phyloP scores from a whole-genome alignment of 2,113 vertebrate species.

The Sinocyclocheilus rhinocerous region DNA sequence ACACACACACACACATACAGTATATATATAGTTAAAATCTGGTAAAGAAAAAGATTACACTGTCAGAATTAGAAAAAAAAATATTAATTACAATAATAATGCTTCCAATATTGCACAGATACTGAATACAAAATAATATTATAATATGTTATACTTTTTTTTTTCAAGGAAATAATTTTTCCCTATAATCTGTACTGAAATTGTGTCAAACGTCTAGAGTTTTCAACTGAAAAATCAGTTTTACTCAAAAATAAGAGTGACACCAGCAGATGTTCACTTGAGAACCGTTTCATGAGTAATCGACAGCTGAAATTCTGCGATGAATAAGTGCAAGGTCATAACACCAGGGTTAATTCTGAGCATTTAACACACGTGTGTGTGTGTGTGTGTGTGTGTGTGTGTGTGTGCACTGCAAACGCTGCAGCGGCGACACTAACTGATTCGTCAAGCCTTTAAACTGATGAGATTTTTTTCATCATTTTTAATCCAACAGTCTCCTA shows the following conservation, averaged over 20 bases:
- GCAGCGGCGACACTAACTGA: not conserved
- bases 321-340: constrained; percentile 35
- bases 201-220: not conserved
- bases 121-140: too few species aligned
- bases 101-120: too few species aligned
- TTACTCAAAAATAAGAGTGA: not conserved
- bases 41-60: too few species aligned
- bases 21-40: too few species aligned
- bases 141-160: too few species aligned
- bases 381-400: not conserved
- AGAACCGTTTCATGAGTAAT: not conserved
- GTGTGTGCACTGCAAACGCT: not conserved
- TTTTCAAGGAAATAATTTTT: too few species aligned
- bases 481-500: constrained; percentile 50
- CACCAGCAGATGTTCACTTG: not conserved
- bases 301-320: not conserved
- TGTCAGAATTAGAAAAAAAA: too few species aligned
- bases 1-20: too few species aligned
- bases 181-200: not conserved
- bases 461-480: constrained; percentile 23
- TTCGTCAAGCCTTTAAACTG: constrained; percentile 26
- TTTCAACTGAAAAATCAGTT: not conserved
- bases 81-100: not conserved
- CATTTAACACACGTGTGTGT: not conserved
- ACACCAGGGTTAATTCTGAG: not conserved